Conservation (phyloP, 2,113 vertebrate species). For the Grammomys surdaster region DNA sequence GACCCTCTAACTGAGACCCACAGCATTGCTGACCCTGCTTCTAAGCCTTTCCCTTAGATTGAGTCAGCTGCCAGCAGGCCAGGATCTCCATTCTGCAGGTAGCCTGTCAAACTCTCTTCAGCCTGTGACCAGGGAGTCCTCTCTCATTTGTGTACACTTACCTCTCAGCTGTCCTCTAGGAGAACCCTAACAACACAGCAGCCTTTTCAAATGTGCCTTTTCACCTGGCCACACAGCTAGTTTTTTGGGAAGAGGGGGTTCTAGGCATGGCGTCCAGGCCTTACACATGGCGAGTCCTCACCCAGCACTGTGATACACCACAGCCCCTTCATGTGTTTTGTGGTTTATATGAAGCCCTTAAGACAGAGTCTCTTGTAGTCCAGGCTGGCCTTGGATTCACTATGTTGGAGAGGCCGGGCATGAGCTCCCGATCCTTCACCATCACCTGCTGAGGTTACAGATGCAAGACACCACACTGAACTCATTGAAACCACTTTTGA, state of each 20-base stretch:
- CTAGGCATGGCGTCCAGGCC: neutral
- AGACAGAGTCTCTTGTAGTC: neutral
- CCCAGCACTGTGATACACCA: neutral
- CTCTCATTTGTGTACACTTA: neutral
- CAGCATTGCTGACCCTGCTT: neutral
- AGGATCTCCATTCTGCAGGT: neutral
- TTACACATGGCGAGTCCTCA: neutral
- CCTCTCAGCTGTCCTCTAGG: neutral
- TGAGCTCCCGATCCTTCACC: neutral
- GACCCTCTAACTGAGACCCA: too few relatives aligned
- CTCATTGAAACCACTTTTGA: neutral
- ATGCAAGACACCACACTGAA: neutral
- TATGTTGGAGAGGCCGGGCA: neutral
- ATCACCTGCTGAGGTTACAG: neutral
- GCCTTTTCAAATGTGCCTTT: neutral
- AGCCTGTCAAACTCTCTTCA: neutral
- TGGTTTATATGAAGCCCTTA: neutral
- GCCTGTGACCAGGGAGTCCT: neutral
- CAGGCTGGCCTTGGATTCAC: neutral
- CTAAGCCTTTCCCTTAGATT: neutral
- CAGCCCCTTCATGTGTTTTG: rapidly evolving
- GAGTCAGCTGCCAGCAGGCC: neutral
- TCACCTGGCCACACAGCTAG: neutral
- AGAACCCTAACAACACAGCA: neutral
- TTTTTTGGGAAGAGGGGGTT: neutral